Percentiles rank a stretch among this genome's conserved stretches.
These are phyloP conservation scores for Manis crassicaudata DNA, from an alignment of 2,797 vertebrate species.

Conservation along the genomic window DNA sequence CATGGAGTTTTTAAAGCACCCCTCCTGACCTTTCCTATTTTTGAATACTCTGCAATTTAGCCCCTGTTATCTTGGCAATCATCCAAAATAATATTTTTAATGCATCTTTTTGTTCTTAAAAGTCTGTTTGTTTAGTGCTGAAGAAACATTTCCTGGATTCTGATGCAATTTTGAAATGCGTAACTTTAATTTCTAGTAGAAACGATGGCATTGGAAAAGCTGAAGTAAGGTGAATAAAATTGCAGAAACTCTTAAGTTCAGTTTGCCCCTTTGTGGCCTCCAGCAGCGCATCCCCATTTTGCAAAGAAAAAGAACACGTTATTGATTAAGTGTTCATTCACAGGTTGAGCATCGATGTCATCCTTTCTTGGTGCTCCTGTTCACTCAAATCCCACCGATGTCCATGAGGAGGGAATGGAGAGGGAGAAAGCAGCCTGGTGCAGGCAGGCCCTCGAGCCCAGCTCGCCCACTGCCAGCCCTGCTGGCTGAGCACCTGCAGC, in stretches of 20 bases:
- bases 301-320: background rate
- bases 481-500: too few relatives aligned
- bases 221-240: background rate
- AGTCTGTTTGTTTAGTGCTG: background rate
- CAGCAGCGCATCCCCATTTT: background rate
- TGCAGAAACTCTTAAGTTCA: background rate
- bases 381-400: background rate
- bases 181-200: background rate
- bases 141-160: slow-evolving; percentile 42
- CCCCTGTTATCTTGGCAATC: background rate
- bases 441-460: too few relatives aligned
- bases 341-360: background rate
- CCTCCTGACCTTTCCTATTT: background rate
- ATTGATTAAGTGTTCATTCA: background rate
- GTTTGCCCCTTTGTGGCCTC: background rate
- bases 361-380: background rate
- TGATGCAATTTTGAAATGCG: background rate
- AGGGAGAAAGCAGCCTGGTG: too few relatives aligned
- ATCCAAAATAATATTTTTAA: background rate
- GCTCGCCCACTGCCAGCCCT: too few relatives aligned
- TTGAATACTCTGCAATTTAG: background rate
- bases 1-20: background rate
- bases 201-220: background rate
- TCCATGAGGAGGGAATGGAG: too few relatives aligned
- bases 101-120: background rate